Evolutionary conservation across 1,140 invertebrate genomes (phyloP), one percentile per base, ranked within the genome.

Genomic region (Ips typographus): DNA sequence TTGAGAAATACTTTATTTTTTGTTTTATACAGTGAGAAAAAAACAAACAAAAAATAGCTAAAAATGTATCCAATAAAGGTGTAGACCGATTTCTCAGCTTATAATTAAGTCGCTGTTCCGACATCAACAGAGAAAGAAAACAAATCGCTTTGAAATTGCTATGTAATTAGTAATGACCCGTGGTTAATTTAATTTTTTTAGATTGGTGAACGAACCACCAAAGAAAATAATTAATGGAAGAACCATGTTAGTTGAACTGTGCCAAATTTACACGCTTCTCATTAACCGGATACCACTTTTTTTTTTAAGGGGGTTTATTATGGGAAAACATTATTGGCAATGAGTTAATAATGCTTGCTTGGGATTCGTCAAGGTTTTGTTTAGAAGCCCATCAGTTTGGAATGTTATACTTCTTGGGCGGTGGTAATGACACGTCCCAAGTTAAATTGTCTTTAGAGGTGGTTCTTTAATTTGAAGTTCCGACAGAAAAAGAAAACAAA

Each of bases 81-180:
- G 22, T 22, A 22, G 22, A 22, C 22, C 22, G 22, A 22, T 22
- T 6, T 49, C 44, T 49, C 6, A 22, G 6, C 60, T 52, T 63
- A 49, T 63, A 63, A 63, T 63, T 63, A 63, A 52, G 60, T 52
- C 36, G 36, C 47, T n/a, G 38, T 51, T 63, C 60, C 47, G 60
- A 62, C 60, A 49, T 40, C 43, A 60, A 60, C 36, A 22, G 22
- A 22, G 22, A 22, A 22, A 22, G 57, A 43, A 39, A 51, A 62
- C 47, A 62, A 62, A 62, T 62, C 47, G 60, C 47, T 62, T 62
- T 62, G 39, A 37, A 62, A 62, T 62, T 62, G 47, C 60, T 40
- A 51, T 51, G 36, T 60, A 60, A 43, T 60, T 60, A 43, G 41
- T 60, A 60, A 60, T 60, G 40, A 43, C 6, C 40, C 40, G 39